Base-by-base conservation (phyloP, 2,113 vertebrate species). In the Hymenochirus boettgeri region DNA sequence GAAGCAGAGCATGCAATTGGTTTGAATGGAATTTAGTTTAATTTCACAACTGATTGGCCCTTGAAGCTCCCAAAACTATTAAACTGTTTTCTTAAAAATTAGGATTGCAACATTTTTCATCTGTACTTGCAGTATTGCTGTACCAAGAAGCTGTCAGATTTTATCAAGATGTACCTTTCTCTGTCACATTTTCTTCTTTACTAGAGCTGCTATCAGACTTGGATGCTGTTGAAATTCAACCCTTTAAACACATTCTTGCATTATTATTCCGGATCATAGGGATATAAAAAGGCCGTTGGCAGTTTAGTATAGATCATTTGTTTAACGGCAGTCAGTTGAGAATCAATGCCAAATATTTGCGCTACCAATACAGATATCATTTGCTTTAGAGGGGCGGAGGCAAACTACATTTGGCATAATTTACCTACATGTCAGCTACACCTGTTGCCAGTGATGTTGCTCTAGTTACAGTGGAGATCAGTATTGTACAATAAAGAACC, bases 321-420 rank as follows among this genome's bases (percentile, higher is more conserved):
- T 5, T 11, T 61, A 33, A 52, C 31, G 29, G 24, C 21, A 39
- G 27, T 39, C 50, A 62, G 51, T 52, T 52, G 46, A 50, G 59
- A 48, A 62, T 53, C 22, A 25, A n/a, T 39, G n/a, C 51, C 48
- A 53, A 42, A 53, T 39, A 24, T 33, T n/a, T 51, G 17, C 6
- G 11, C 23, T 52, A 47, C 29, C 48, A 23, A n/a, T 35, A 33
- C 12, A 62, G 21, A 51, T 52, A 61, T 35, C 26, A 51, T 62
- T 51, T 52, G 61, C 25, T 33, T 25, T 62, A 21, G 51, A 42
- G 39, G 50, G 61, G 17, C 33, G 39, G 17, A 62, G 29, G 29
- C 23, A 33, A 50, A 50, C 29, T 19, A 15, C 19, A 33, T 29
- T 61, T 46, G 19, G 60, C 29, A 24, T 18, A 60, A 51, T 50